These are phyloP conservation scores for Ceratina australensis DNA, from an alignment of 1,140 invertebrate genomes.

Conservation along the genomic window DNA sequence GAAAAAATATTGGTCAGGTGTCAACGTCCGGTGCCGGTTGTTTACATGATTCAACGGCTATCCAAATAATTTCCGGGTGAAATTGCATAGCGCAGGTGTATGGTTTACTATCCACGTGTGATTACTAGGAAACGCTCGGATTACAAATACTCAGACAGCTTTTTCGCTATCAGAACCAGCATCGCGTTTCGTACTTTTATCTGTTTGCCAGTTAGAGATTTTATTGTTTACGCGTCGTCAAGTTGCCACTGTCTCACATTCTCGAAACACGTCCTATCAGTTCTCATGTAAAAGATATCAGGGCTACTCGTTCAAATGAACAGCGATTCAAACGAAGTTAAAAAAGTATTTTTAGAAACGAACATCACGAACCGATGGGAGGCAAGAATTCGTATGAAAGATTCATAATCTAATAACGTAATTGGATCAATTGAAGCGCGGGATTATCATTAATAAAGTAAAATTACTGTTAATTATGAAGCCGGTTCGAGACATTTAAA, in stretches of 20 bases:
- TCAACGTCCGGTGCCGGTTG: background rate
- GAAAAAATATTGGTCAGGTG: conserved; percentile 31
- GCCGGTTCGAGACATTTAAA: too few species aligned
- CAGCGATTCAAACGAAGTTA: too few species aligned
- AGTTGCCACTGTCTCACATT: background rate
- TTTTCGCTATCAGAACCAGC: conserved; percentile 9
- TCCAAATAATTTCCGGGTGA: conserved; percentile 1
- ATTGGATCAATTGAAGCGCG: too few species aligned
- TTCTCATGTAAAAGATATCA: too few species aligned
- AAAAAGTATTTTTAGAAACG: too few species aligned
- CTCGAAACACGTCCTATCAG: too few species aligned
- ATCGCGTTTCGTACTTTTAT: conserved; percentile 27
- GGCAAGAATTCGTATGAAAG: too few species aligned
- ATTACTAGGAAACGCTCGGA: conserved; percentile 31
- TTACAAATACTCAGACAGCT: conserved; percentile 8
- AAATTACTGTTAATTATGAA: too few species aligned
- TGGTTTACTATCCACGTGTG: background rate
- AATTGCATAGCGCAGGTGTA: conserved; percentile 32
- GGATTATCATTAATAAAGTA: too few species aligned
- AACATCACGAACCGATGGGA: background rate
- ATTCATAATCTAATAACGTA: too few species aligned
- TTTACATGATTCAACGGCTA: too few species aligned
- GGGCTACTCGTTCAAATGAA: background rate
- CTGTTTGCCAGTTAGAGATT: background rate
- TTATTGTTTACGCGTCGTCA: background rate